phyloP scores from a whole-genome alignment of 2,888 invertebrate species.

The Thysanoteuthis rhombus region DNA sequence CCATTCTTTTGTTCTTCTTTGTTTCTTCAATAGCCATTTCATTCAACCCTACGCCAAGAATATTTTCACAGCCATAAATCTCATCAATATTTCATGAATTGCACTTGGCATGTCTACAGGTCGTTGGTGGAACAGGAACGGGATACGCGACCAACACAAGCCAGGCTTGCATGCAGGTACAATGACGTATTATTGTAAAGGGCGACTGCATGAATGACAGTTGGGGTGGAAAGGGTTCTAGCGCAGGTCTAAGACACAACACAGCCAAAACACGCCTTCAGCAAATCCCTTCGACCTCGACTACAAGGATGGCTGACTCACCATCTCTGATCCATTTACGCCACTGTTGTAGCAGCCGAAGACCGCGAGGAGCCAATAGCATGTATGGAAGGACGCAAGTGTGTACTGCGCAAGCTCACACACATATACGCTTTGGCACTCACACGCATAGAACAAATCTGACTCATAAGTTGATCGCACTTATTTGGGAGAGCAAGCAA shows the following conservation, averaged over 20 bases:
- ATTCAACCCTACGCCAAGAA: not conserved
- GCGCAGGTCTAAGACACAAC: not conserved
- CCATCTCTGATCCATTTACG: not conserved
- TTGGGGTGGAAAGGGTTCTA: not conserved
- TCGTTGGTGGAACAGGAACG: not conserved
- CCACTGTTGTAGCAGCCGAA: not conserved
- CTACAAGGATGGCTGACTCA: not conserved
- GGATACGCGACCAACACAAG: not conserved
- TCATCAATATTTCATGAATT: not conserved
- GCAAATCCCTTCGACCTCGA: not conserved
- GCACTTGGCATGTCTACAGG: not conserved
- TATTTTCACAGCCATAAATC: not conserved
- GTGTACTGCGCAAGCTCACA: not conserved
- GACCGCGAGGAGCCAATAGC: not conserved
- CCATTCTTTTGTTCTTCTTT: not conserved
- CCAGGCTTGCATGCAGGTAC: not conserved
- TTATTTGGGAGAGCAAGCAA: not conserved
- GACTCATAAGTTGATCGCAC: not conserved
- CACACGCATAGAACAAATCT: not conserved
- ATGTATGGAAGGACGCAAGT: not conserved
- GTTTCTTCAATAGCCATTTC: not conserved
- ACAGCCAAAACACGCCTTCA: slow-evolving; percentile 1
- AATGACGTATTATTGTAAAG: not conserved
- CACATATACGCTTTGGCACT: not conserved
- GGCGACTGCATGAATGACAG: not conserved